Conservation (phyloP, 1,140 invertebrate genomes). For the Megalopta genalis region DNA sequence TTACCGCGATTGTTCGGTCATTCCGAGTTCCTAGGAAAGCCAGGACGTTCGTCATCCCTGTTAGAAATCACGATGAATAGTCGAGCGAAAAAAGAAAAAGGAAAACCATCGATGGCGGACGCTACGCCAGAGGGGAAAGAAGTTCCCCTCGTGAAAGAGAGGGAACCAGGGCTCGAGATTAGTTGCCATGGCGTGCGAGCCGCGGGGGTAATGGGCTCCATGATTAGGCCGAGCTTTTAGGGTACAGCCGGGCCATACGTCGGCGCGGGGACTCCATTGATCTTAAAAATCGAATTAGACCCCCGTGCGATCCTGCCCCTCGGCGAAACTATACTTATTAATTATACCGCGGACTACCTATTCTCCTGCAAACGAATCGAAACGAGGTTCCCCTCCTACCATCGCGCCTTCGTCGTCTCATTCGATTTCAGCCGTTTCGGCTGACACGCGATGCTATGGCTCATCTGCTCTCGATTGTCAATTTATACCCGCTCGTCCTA, state of each 20-base stretch:
- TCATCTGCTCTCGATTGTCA: no score
- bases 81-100: not conserved
- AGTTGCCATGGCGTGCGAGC: constrained; percentile 45
- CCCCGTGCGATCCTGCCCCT: not conserved
- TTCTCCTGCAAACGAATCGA: not conserved
- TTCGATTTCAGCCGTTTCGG: not conserved
- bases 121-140: not conserved
- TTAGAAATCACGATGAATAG: not conserved
- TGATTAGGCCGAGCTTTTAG: constrained; percentile 46
- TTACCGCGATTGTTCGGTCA: not conserved
- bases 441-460: no score
- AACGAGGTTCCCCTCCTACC: not conserved
- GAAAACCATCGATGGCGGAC: not conserved
- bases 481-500: no score
- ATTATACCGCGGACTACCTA: constrained; percentile 10
- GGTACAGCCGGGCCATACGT: constrained; percentile 5
- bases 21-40: not conserved
- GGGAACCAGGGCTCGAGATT: constrained; percentile 36
- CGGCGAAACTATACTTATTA: not conserved
- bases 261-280: constrained; percentile 21
- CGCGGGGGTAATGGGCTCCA: constrained; percentile 27
- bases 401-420: no score
- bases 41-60: not conserved
- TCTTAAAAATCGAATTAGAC: constrained; percentile 48
- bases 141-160: constrained; percentile 1